phyloP scores from a whole-genome alignment of 2,113 vertebrate species.

The Chloropsis hardwickii region DNA sequence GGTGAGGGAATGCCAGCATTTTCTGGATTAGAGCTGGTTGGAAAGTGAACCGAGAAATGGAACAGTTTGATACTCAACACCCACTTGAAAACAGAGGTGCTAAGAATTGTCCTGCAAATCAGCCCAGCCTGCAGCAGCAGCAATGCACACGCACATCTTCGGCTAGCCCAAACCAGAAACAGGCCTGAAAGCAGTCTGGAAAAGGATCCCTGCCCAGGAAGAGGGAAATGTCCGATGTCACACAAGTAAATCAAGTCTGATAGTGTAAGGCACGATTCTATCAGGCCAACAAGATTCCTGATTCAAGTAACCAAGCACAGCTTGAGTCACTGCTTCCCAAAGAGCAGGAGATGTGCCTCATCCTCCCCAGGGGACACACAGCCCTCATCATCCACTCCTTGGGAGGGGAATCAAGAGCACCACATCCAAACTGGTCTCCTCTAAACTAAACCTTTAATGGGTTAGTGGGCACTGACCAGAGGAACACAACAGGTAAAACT shows the following conservation, averaged over 20 bases:
- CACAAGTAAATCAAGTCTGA: not conserved
- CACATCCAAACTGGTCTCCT: not conserved
- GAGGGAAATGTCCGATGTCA: not conserved
- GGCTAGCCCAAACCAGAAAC: not conserved
- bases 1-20: not conserved
- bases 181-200: not conserved
- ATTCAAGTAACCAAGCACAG: not conserved
- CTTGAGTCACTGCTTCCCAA: not conserved
- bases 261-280: not conserved
- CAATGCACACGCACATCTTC: not conserved
- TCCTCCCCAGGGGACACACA: not conserved
- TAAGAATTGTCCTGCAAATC: not conserved
- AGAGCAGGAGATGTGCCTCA: not conserved
- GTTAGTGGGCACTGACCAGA: not conserved
- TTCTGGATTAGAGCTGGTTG: not conserved
- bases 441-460: not conserved
- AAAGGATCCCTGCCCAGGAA: not conserved
- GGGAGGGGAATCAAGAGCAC: not conserved
- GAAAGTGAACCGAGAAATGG: not conserved
- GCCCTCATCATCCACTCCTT: not conserved
- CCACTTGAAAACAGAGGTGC: not conserved
- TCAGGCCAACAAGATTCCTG: not conserved
- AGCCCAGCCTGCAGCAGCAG: not conserved
- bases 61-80: not conserved
- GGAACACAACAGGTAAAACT: not conserved